Evolutionary conservation across 1,140 invertebrate species (phyloP).

Genomic region (Eriosoma lanigerum): DNA sequence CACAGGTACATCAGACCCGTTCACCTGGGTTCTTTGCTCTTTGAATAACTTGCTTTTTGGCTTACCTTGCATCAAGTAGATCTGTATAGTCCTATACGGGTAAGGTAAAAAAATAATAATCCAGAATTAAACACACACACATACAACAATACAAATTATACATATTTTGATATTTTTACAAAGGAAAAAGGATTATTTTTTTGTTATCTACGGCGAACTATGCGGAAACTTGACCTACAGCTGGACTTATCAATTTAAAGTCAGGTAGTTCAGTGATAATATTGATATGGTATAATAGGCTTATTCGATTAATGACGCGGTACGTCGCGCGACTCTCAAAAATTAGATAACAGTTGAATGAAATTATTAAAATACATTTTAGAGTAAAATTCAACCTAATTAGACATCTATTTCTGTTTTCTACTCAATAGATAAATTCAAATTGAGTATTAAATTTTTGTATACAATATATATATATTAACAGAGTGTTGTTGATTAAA

Average conservation of each 20-base stretch:
- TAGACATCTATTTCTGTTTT: background rate
- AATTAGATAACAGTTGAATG: background rate
- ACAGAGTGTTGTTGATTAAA: background rate
- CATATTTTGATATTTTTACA: no score
- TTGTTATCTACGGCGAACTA: no score
- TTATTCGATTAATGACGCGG: background rate
- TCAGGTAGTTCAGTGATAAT: background rate
- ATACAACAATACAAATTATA: no score
- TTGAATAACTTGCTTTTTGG: slow-evolving; percentile 10
- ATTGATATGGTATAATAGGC: background rate
- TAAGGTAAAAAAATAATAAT: no score
- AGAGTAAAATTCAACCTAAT: background rate
- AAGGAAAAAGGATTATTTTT: no score
- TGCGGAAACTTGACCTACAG: background rate
- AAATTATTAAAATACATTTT: background rate
- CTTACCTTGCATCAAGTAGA: slow-evolving; percentile 7
- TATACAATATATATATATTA: background rate
- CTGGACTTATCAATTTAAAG: background rate
- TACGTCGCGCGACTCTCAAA: background rate
- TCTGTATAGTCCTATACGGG: slow-evolving; percentile 29
- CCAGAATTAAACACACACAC: no score
- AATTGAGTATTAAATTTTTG: background rate
- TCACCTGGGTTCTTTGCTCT: background rate
- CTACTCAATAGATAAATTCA: background rate
- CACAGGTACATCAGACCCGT: slow-evolving; percentile 26